A percentile compares a stretch with the other conserved stretches of the same genome.
phyloP scores from a whole-genome alignment of 2,797 vertebrate genomes.

The Pseudomugil tenellus region DNA sequence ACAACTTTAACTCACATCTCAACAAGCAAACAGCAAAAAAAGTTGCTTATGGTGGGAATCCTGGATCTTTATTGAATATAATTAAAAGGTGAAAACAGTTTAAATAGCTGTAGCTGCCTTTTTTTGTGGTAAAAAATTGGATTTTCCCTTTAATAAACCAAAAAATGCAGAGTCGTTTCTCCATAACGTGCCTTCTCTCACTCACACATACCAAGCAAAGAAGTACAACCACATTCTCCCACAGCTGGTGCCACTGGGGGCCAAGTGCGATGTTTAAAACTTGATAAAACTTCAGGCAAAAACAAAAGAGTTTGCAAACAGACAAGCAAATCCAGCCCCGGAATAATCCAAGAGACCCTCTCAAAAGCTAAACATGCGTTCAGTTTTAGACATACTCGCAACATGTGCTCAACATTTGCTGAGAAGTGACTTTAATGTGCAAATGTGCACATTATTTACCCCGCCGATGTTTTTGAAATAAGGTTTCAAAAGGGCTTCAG shows the following conservation, averaged over 20 bases:
- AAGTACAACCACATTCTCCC: constrained; percentile 2
- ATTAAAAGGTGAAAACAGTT: background rate
- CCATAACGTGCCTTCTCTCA: constrained; percentile 3
- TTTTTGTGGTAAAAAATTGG: background rate
- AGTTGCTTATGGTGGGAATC: background rate
- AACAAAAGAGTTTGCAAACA: constrained; percentile 28
- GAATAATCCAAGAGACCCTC: constrained; percentile 13
- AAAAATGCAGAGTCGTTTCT: constrained; percentile 19
- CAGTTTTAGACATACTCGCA: constrained; percentile 29
- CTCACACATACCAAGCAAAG: constrained; percentile 13
- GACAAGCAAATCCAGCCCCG: constrained; percentile 15
- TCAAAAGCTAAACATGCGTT: constrained; percentile 4
- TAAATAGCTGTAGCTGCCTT: background rate
- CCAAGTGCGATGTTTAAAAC: constrained; percentile 50
- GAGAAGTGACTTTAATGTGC: constrained; percentile 38
- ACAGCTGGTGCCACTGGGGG: constrained; percentile 18
- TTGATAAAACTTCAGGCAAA: constrained; percentile 42
- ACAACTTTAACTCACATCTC: constrained; percentile 21
- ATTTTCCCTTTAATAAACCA: background rate
- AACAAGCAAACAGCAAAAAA: background rate
- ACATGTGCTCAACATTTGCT: constrained; percentile 49
- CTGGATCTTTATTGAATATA: background rate
- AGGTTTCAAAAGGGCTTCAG: constrained; percentile 29
- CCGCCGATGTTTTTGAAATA: constrained; percentile 14
- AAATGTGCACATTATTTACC: constrained; percentile 40